These are phyloP conservation scores for Atrina japonica DNA, from an alignment of 2,888 invertebrate species.

Conservation along the genomic window DNA sequence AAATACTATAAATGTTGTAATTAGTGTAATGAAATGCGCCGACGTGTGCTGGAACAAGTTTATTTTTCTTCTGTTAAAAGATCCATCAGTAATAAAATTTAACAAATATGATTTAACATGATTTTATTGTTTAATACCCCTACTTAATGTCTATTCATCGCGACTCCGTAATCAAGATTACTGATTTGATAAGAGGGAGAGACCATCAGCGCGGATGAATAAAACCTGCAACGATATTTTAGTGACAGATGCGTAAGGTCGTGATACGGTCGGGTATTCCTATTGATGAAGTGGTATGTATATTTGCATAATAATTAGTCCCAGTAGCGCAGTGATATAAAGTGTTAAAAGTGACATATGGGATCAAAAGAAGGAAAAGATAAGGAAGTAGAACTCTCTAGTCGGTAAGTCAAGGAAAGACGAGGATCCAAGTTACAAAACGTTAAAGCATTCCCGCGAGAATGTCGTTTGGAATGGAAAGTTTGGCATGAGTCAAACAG, in stretches of 20 bases:
- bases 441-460: no score
- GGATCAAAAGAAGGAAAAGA: conserved; percentile 27
- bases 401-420: conserved; percentile 23
- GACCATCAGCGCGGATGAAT: conserved; percentile 27
- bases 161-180: no score
- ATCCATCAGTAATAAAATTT: no score
- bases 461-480: no score
- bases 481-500: no score
- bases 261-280: conserved; percentile 38
- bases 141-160: no score
- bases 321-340: conserved; percentile 35
- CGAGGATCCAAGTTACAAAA: background rate
- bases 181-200: conserved; percentile 8
- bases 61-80: no score
- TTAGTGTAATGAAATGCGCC: no score
- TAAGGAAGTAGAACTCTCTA: conserved; percentile 22
- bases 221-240: conserved; percentile 29
- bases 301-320: conserved; percentile 49
- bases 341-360: conserved; percentile 41
- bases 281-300: conserved; percentile 39
- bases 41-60: no score
- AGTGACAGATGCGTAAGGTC: conserved; percentile 41
- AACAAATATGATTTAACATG: no score
- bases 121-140: no score
- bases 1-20: no score